Base-by-base conservation (phyloP, 2,113 vertebrate species). In the Ovibos moschatus region DNA sequence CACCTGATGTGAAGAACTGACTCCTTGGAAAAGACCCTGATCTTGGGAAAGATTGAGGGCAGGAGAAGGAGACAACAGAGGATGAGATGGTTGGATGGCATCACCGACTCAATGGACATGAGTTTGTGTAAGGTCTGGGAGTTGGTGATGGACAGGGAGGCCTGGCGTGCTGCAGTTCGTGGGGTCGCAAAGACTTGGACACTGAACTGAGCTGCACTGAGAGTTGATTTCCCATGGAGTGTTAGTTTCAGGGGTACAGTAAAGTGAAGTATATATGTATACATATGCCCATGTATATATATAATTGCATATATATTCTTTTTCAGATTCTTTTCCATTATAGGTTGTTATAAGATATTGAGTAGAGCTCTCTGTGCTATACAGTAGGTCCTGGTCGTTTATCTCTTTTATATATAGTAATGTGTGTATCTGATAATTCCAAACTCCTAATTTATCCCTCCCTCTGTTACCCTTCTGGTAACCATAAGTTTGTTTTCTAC, bases 101-200 rank as follows among this genome's bases (percentile, higher is more conserved):
- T 67, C 62, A 67, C 62, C 0, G 7, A 67, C 33, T 19, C 33
- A 4, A 67, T 19, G 33, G 16, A n/a, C 62, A 9, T 19, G 62
- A 4, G 7, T 67, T 19, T 67, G 62, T 9, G 62, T n/a, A n/a
- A 67, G 6, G 33, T 67, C 62, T 17, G 16, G 62, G 33, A 67
- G 33, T n/a, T 67, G 62, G 7, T 67, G 33, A 19, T 9, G 16
- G 16, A 67, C 33, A 67, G 62, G 62, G 33, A 67, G 16, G 62
- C 7, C 33, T n/a, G 33, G 7, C 0, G 1, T n/a, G 62, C 33
- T 67, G 62, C 15, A 17, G 33, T 19, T 17, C 0, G 8, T 17
- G 30, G 62, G 62, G 62, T 64, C 2, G 0, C 30, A 19, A n/a
- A 64, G 62, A 64, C 0, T 64, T 8, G 2, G 62, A 64, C 33